Evolutionary conservation across 1,140 invertebrate genomes (phyloP).

Genomic region (Monomorium pharaonis): DNA sequence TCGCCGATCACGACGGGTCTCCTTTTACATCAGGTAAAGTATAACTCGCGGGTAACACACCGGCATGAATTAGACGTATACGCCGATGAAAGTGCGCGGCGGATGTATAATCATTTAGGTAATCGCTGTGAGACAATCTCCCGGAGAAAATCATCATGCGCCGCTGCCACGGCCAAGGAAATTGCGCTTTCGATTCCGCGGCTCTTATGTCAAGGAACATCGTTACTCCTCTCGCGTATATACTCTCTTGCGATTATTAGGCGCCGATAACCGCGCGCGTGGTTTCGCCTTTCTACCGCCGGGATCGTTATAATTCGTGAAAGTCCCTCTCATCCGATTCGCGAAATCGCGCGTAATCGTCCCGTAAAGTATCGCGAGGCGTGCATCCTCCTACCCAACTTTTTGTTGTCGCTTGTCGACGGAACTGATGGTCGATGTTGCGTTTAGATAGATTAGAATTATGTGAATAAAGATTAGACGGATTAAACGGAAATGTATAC

Average conservation of each 20-base stretch:
- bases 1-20: conserved; percentile 21
- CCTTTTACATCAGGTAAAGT: conserved; percentile 61
- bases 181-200: conserved; percentile 62
- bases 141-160: conserved; percentile 54
- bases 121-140: conserved; percentile 66
- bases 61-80: conserved; percentile 35
- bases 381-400: too few relatives aligned
- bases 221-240: neutral
- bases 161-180: conserved; percentile 67
- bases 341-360: conserved; percentile 43
- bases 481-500: too few relatives aligned
- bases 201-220: conserved; percentile 52
- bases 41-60: conserved; percentile 64
- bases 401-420: too few relatives aligned
- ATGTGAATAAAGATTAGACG: too few relatives aligned
- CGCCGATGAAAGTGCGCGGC: conserved; percentile 71
- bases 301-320: conserved; percentile 26
- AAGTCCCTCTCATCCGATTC: conserved; percentile 6
- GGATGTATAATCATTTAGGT: conserved; percentile 72
- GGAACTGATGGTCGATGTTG: too few relatives aligned
- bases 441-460: too few relatives aligned
- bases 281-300: conserved; percentile 41
- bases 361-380: neutral
- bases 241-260: conserved; percentile 34
- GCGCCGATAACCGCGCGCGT: conserved; percentile 25